A percentile compares a stretch with the other conserved stretches of the same genome.
phyloP scores from a whole-genome alignment of 2,888 invertebrate species.

The Ichneumoninae sp. region DNA sequence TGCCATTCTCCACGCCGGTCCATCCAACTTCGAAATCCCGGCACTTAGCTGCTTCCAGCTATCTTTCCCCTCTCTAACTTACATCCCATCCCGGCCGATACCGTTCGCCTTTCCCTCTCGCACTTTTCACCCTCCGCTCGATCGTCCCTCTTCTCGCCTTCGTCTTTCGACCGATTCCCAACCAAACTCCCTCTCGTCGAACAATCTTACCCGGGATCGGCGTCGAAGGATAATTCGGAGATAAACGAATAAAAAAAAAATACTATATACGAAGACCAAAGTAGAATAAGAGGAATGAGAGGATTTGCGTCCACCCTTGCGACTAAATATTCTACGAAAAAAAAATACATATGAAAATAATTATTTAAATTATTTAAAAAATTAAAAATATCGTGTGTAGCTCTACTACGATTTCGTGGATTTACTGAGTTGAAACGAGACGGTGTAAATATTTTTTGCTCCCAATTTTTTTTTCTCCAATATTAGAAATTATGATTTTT shows the following conservation, averaged over 20 bases:
- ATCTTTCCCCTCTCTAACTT: constrained; percentile 33
- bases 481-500: neutral
- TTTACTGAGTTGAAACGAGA: constrained; percentile 41
- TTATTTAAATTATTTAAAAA: neutral
- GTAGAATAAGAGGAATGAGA: constrained; percentile 23
- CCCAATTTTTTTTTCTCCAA: neutral
- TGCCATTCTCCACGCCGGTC: constrained; percentile 66
- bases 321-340: constrained; percentile 35
- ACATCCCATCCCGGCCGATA: constrained; percentile 4
- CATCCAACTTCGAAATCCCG: constrained; percentile 68
- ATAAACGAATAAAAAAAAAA: constrained; percentile 12
- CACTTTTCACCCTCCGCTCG: constrained; percentile 7
- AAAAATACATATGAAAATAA: constrained; percentile 22
- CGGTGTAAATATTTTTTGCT: neutral
- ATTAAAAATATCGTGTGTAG: constrained; percentile 19
- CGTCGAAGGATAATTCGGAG: constrained; percentile 41
- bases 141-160: neutral
- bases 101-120: constrained; percentile 11
- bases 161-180: constrained; percentile 3
- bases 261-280: constrained; percentile 18
- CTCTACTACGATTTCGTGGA: constrained; percentile 28
- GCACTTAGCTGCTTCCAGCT: constrained; percentile 50
- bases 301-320: constrained; percentile 21
- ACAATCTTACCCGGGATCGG: constrained; percentile 32
- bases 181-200: neutral